phyloP scores from a whole-genome alignment of 2,888 invertebrate genomes.

The Ectropis crepuscularia region DNA sequence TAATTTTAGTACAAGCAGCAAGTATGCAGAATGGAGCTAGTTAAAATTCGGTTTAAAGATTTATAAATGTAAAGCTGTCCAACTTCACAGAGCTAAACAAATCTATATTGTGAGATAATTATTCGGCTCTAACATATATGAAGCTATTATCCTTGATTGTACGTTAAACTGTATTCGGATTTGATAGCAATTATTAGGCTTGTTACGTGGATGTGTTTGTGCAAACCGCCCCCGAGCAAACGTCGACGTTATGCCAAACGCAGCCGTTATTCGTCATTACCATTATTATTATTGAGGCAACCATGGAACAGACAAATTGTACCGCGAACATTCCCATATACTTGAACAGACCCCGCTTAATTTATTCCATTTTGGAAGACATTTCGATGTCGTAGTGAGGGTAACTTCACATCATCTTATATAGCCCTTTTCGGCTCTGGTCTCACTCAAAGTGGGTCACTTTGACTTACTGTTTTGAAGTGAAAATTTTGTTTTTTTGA shows the following conservation, averaged over 20 bases:
- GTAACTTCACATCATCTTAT: no score
- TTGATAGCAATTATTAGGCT: slow-evolving; percentile 21
- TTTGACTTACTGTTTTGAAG: no score
- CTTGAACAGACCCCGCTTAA: no score
- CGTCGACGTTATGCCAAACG: slow-evolving; percentile 15
- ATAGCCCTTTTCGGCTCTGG: no score
- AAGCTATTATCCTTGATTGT: slow-evolving; percentile 5
- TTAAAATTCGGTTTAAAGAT: not conserved
- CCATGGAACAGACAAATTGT: slow-evolving; percentile 17
- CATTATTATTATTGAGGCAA: slow-evolving; percentile 21
- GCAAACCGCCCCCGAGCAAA: slow-evolving; percentile 14
- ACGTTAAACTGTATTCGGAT: slow-evolving; percentile 8
- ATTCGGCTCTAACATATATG: not conserved
- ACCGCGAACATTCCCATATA: not conserved
- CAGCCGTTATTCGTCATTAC: slow-evolving; percentile 26
- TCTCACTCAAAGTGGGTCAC: no score
- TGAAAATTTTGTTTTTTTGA: no score
- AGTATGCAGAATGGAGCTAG: no score
- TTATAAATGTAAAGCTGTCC: not conserved
- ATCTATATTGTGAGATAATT: not conserved
- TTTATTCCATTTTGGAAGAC: no score
- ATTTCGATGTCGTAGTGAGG: no score
- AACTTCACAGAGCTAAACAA: not conserved
- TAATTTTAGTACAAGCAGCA: no score
- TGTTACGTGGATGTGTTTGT: slow-evolving; percentile 23